Evolutionary conservation across 2,113 vertebrate genomes (phyloP).

Genomic region (Tympanuchus pallidicinctus): DNA sequence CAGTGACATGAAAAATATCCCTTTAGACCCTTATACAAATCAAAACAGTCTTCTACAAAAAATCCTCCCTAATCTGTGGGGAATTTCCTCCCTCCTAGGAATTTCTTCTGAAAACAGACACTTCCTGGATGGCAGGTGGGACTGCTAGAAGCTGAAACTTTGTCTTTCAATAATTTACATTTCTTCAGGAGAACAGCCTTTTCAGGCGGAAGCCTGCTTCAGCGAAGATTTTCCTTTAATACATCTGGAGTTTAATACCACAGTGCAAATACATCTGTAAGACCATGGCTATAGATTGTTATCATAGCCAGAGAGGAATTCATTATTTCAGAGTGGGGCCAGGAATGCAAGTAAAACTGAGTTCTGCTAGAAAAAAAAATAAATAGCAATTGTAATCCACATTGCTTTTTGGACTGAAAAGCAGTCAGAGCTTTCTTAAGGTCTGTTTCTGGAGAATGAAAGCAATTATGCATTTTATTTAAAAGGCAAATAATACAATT

Average conservation of each 20-base stretch:
- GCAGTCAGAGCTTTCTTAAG: background rate
- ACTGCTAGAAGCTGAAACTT: background rate
- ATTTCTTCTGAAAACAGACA: slow-evolving; percentile 56
- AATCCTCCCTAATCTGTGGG: slow-evolving; percentile 26
- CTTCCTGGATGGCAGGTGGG: slow-evolving; percentile 50
- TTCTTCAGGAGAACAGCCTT: background rate
- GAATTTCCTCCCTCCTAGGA: slow-evolving; percentile 37
- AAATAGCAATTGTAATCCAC: background rate
- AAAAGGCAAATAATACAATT: background rate
- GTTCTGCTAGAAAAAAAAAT: background rate
- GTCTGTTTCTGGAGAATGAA: background rate
- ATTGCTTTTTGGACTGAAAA: background rate
- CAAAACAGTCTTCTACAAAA: slow-evolving; percentile 39
- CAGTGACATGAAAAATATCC: slow-evolving; percentile 28
- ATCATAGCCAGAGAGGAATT: background rate
- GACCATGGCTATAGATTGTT: background rate
- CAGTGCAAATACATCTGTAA: background rate
- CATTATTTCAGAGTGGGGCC: background rate
- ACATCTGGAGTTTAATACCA: background rate
- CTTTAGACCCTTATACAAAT: slow-evolving; percentile 53
- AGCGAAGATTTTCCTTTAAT: background rate
- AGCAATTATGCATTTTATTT: background rate
- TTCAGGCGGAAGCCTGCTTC: background rate
- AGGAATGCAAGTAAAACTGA: background rate
- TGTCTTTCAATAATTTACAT: slow-evolving; percentile 8